These are phyloP conservation scores for Aptenodytes patagonicus DNA, from an alignment of 2,113 vertebrate species.

Conservation along the genomic window DNA sequence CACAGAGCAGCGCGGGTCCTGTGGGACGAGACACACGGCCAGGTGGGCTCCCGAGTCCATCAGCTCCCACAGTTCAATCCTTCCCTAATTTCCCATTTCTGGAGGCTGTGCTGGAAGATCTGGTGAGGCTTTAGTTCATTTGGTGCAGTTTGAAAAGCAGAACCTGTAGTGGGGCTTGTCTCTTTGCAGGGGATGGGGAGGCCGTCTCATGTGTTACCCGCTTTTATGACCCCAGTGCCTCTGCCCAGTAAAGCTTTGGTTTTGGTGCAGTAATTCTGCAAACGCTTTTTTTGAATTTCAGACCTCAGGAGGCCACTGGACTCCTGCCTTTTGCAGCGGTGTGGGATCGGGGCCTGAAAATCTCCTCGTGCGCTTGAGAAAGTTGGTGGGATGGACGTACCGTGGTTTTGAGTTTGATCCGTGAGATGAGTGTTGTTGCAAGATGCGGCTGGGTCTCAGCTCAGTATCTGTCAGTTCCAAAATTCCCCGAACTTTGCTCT, in stretches of 20 bases:
- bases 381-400: background rate
- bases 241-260: background rate
- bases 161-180: background rate
- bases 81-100: background rate
- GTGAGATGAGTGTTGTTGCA: background rate
- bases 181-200: background rate
- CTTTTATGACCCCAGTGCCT: background rate
- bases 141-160: background rate
- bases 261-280: background rate
- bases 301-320: background rate
- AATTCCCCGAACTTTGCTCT: background rate
- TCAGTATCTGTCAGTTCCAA: background rate
- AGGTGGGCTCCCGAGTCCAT: accelerated
- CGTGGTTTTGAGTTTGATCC: background rate
- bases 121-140: background rate
- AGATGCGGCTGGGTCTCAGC: background rate
- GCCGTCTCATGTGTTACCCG: background rate
- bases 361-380: accelerated
- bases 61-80: background rate
- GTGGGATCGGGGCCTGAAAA: background rate
- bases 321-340: background rate
- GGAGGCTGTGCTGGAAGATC: background rate
- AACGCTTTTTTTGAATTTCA: background rate
- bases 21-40: background rate
- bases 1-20: accelerated